Evolutionary conservation across 1,140 invertebrate genomes (phyloP).

Genomic region (Samia ricini): DNA sequence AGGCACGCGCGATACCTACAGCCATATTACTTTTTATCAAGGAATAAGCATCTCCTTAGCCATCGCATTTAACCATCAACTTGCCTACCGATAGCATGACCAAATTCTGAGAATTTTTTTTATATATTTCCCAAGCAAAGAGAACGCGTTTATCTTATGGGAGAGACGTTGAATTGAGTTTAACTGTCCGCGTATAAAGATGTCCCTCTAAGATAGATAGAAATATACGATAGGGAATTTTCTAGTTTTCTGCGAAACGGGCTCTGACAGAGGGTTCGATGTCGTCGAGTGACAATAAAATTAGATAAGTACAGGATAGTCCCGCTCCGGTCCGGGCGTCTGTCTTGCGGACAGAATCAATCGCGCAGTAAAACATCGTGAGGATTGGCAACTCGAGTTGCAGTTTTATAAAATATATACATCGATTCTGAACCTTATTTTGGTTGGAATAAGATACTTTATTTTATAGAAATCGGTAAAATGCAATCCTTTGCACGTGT

Average conservation of each 20-base stretch:
- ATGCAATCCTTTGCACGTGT: constrained; percentile 32
- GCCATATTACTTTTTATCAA: constrained; percentile 10
- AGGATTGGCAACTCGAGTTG: constrained; percentile 31
- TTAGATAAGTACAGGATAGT: constrained; percentile 71
- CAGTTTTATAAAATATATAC: constrained; percentile 15
- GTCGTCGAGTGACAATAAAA: constrained; percentile 71
- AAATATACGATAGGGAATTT: constrained; percentile 57
- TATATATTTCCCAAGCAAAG: constrained; percentile 23
- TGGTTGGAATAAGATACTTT: neutral
- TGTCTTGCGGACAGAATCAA: constrained; percentile 68
- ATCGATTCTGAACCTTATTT: constrained; percentile 34
- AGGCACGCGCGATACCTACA: constrained; percentile 8
- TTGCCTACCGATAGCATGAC: constrained; percentile 16
- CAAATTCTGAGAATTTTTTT: constrained; percentile 25
- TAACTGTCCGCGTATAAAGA: constrained; percentile 62
- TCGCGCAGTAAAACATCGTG: constrained; percentile 71
- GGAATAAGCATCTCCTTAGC: constrained; percentile 1
- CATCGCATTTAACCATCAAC: constrained; percentile 1
- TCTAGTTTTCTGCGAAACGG: constrained; percentile 54
- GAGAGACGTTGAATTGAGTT: constrained; percentile 55
- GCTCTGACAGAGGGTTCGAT: constrained; percentile 50
- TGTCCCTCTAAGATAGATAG: constrained; percentile 62
- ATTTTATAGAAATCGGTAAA: constrained; percentile 6
- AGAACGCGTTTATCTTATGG: constrained; percentile 34
- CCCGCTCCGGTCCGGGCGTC: constrained; percentile 41